These are phyloP conservation scores for Atractosteus spatula DNA, from an alignment of 2,113 vertebrate species.

Conservation along the genomic window DNA sequence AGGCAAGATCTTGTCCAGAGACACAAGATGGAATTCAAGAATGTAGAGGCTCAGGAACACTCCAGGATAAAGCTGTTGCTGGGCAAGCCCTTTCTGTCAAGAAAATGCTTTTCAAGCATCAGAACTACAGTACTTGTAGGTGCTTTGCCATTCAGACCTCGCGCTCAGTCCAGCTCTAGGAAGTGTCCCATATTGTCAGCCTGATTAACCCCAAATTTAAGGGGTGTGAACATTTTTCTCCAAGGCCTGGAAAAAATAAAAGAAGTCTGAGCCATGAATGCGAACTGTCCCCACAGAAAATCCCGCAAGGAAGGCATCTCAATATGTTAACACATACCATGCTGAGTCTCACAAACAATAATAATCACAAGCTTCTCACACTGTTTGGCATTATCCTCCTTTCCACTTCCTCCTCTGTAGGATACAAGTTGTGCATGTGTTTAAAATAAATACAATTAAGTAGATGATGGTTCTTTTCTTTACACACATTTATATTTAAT, in stretches of 20 bases:
- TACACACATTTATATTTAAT: slow-evolving; percentile 1
- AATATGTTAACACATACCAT: slow-evolving; percentile 27
- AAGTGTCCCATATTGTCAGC: no score
- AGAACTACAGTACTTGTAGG: no score
- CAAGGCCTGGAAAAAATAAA: slow-evolving; percentile 26
- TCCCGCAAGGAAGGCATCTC: slow-evolving; percentile 18
- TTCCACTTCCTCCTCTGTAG: slow-evolving; percentile 17
- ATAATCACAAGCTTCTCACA: slow-evolving; percentile 32
- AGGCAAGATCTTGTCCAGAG: no score
- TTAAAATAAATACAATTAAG: slow-evolving; percentile 42
- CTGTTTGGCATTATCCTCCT: slow-evolving; percentile 14
- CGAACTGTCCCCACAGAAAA: slow-evolving; percentile 4
- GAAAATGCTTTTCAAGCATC: no score
- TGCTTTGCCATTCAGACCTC: no score
- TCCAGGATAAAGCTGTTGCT: no score
- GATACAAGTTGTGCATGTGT: slow-evolving; percentile 25
- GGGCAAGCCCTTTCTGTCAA: no score
- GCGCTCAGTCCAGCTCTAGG: no score
- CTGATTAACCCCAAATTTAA: neutral
- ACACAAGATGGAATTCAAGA: no score
- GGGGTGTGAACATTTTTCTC: slow-evolving; percentile 18
- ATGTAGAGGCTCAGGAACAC: no score
- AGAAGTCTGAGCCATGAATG: slow-evolving; percentile 19
- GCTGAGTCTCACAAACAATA: slow-evolving; percentile 31
- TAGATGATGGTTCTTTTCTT: slow-evolving; percentile 27